Evolutionary conservation across 2,888 invertebrate species (phyloP).

Genomic region (Xanthia togata): DNA sequence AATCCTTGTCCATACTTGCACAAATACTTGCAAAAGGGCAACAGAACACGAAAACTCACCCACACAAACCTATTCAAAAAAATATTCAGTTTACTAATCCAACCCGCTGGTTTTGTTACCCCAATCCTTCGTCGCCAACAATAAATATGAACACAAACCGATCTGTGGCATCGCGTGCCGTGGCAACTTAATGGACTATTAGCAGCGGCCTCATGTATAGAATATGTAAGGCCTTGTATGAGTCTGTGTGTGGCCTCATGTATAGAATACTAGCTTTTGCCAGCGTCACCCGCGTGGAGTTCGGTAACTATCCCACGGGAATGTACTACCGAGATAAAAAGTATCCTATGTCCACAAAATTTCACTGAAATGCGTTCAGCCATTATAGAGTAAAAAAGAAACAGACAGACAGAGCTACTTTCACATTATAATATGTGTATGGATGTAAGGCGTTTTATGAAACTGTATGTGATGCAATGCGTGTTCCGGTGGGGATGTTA

Average conservation of each 20-base stretch:
- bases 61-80: neutral
- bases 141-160: slow-evolving; percentile 85
- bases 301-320: neutral
- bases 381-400: neutral
- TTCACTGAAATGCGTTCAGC: neutral
- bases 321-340: too few relatives aligned
- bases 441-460: slow-evolving; percentile 49
- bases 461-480: slow-evolving; percentile 52
- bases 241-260: slow-evolving; percentile 54
- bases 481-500: slow-evolving; percentile 27
- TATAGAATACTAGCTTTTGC: slow-evolving; percentile 54
- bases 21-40: neutral
- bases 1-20: neutral
- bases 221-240: slow-evolving; percentile 63
- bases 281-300: neutral
- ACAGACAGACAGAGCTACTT: neutral
- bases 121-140: slow-evolving; percentile 74
- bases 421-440: neutral
- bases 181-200: slow-evolving; percentile 86
- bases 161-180: slow-evolving; percentile 83
- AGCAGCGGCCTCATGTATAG: slow-evolving; percentile 70
- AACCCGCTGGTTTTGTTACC: slow-evolving; percentile 64
- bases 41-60: neutral
- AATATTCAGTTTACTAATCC: neutral
- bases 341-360: neutral